Conservation (phyloP, 1,140 invertebrate species). For the Limonius californicus region DNA sequence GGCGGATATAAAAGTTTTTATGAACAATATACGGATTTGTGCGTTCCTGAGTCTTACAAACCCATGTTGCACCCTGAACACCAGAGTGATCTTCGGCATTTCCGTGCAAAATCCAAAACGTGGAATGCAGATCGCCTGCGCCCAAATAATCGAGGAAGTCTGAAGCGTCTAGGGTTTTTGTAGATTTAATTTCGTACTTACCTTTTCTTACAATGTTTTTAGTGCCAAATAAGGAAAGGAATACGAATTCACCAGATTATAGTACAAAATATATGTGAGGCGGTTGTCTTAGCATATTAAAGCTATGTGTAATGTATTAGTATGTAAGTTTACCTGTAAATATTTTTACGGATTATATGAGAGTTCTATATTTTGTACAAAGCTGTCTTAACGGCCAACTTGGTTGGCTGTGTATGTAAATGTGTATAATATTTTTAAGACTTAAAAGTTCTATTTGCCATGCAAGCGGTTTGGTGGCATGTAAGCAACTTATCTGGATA, state of each 20-base stretch:
- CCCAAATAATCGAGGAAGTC: conserved; percentile 2
- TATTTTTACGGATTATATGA: too few species aligned
- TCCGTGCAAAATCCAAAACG: conserved; percentile 75
- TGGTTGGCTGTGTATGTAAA: too few species aligned
- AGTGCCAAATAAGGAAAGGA: background rate
- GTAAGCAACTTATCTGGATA: too few species aligned
- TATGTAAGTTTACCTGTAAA: too few species aligned
- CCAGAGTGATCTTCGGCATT: conserved; percentile 66
- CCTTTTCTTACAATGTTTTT: background rate
- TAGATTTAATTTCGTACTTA: background rate
- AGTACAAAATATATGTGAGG: background rate
- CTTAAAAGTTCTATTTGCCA: too few species aligned
- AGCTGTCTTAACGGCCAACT: too few species aligned
- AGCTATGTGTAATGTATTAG: too few species aligned
- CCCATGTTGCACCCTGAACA: conserved; percentile 77
- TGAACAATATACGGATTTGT: conserved; percentile 64
- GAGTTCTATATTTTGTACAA: too few species aligned
- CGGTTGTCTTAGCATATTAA: too few species aligned
- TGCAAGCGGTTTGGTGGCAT: too few species aligned
- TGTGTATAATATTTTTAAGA: too few species aligned
- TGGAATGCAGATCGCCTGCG: conserved; percentile 50
- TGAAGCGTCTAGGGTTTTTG: background rate
- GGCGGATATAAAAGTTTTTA: conserved; percentile 94
- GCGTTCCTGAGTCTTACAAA: conserved; percentile 70
- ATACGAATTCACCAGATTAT: background rate